Percentiles rank a stretch among this genome's conserved stretches.
Evolutionary conservation across 2,888 invertebrate species (phyloP).

Genomic region (Aethes cnicana): DNA sequence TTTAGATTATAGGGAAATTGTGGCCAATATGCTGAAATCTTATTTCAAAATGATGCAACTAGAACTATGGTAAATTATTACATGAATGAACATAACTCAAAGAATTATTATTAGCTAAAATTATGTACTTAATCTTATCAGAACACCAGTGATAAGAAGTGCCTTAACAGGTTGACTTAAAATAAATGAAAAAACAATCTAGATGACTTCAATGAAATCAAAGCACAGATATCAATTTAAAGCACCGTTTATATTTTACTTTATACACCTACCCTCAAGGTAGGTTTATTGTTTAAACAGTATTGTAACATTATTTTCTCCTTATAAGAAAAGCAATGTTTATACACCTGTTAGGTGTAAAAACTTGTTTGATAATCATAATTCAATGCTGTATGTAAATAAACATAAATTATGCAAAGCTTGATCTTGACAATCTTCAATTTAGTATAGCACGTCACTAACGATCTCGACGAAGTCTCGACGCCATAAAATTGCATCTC

Average conservation of each 20-base stretch:
- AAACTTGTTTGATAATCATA: slow-evolving; percentile 19
- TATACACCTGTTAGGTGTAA: slow-evolving; percentile 21
- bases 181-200: background rate
- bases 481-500: slow-evolving; percentile 25
- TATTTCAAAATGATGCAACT: too few species aligned
- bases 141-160: background rate
- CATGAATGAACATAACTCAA: too few species aligned
- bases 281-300: background rate
- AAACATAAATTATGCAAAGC: slow-evolving; percentile 7
- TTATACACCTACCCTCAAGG: slow-evolving; percentile 19
- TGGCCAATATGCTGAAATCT: too few species aligned
- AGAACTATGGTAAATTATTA: too few species aligned
- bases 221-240: too few species aligned
- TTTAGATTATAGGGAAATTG: too few species aligned
- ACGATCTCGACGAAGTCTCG: slow-evolving; percentile 2
- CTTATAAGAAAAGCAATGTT: slow-evolving; percentile 2
- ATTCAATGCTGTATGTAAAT: slow-evolving; percentile 24
- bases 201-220: background rate
- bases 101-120: too few species aligned
- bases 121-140: too few species aligned
- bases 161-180: background rate
- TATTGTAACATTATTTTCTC: slow-evolving; percentile 1
- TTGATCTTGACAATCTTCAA: background rate
- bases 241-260: background rate
- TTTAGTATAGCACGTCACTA: background rate